These are phyloP conservation scores for Ambastaia sidthimunki DNA, from an alignment of 2,797 vertebrate species.

Conservation along the genomic window DNA sequence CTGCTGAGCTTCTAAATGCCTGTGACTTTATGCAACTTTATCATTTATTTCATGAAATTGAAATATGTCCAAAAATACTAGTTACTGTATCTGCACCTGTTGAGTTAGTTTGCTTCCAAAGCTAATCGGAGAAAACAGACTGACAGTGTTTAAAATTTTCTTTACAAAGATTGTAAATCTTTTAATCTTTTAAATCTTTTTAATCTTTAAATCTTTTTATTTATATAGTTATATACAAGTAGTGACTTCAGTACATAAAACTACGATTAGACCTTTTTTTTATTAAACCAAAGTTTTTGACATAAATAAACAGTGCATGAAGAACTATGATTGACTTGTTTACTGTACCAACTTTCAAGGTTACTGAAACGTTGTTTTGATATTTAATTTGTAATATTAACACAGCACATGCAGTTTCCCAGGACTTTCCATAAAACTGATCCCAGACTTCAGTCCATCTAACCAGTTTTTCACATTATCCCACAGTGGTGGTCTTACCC, in stretches of 20 bases:
- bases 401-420: too few relatives aligned
- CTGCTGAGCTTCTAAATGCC: background rate
- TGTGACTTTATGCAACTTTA: background rate
- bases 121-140: too few relatives aligned
- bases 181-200: background rate
- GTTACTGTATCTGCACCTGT: background rate
- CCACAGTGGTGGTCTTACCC: conserved; percentile 68
- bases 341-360: too few relatives aligned
- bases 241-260: background rate
- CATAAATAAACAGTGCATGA: too few relatives aligned
- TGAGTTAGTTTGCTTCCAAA: too few relatives aligned
- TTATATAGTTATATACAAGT: background rate
- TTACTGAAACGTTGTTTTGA: too few relatives aligned
- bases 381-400: too few relatives aligned
- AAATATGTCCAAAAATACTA: background rate
- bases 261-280: background rate
- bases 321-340: too few relatives aligned
- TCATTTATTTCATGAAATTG: background rate
- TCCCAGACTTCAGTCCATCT: background rate
- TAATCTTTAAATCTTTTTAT: background rate
- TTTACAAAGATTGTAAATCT: background rate
- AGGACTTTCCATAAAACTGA: too few relatives aligned
- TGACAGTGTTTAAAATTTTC: background rate
- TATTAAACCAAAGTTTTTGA: too few relatives aligned
- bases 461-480: background rate